phyloP scores from a whole-genome alignment of 2,888 invertebrate genomes.

The Epinotia bilunana region DNA sequence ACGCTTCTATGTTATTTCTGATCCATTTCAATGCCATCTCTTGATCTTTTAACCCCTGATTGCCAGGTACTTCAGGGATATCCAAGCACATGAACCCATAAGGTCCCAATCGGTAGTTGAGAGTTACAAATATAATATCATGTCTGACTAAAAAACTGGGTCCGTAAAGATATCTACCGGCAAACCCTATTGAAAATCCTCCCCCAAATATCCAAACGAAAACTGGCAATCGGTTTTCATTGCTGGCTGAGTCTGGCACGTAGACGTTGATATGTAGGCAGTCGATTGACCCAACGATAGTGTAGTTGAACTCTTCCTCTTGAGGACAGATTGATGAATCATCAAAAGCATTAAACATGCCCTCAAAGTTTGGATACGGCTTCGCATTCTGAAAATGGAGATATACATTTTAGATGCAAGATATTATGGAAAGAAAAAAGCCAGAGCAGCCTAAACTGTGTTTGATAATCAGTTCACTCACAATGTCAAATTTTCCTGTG shows the following conservation, averaged over 20 bases:
- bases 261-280: slow-evolving; percentile 86
- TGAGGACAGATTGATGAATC: slow-evolving; percentile 60
- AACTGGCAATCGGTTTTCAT: slow-evolving; percentile 58
- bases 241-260: slow-evolving; percentile 68
- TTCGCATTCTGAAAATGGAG: slow-evolving; percentile 54
- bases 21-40: slow-evolving; percentile 43
- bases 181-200: slow-evolving; percentile 62
- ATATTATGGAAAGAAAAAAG: no score
- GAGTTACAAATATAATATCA: slow-evolving; percentile 59
- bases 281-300: slow-evolving; percentile 71
- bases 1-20: slow-evolving; percentile 42
- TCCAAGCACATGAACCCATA: slow-evolving; percentile 46
- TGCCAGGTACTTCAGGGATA: slow-evolving; percentile 45
- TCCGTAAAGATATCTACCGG: slow-evolving; percentile 55
- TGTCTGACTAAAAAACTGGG: slow-evolving; percentile 62
- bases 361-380: slow-evolving; percentile 54
- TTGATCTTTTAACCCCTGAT: slow-evolving; percentile 49
- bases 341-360: slow-evolving; percentile 59
- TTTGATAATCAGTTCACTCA: background rate
- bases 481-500: background rate
- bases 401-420: slow-evolving; percentile 20
- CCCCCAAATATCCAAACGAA: slow-evolving; percentile 74
- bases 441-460: background rate
- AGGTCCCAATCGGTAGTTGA: slow-evolving; percentile 45
- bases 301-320: slow-evolving; percentile 49